Evolutionary conservation across 1,140 invertebrate species (phyloP).

Genomic region (Meteorus sp.): DNA sequence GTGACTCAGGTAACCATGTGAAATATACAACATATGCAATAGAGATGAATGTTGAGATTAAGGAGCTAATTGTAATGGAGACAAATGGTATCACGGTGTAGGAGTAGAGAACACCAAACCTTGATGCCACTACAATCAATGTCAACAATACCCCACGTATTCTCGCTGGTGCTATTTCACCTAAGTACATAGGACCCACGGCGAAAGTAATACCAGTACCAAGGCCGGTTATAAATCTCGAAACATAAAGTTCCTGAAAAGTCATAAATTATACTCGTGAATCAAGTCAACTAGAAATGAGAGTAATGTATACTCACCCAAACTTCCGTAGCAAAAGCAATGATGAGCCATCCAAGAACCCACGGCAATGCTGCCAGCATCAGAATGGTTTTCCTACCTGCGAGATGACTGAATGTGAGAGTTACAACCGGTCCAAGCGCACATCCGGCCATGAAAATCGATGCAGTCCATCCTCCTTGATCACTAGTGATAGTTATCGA

Average conservation of each 20-base stretch:
- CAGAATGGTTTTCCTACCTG: constrained; percentile 69
- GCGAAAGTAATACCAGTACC: constrained; percentile 66
- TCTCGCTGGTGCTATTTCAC: constrained; percentile 65
- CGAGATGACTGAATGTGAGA: constrained; percentile 26
- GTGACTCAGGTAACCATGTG: constrained; percentile 72
- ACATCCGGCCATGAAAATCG: constrained; percentile 18
- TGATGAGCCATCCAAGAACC: constrained; percentile 65
- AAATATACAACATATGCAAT: constrained; percentile 64
- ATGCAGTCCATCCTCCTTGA: constrained; percentile 29
- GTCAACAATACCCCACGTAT: constrained; percentile 69
- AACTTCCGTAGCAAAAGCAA: constrained; percentile 58
- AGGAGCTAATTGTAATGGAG: constrained; percentile 60
- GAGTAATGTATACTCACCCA: constrained; percentile 48
- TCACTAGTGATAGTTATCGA: constrained; percentile 21
- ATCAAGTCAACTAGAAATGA: constrained; percentile 10
- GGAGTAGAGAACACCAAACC: constrained; percentile 66
- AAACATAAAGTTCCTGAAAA: constrained; percentile 32
- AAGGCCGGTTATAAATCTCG: constrained; percentile 61
- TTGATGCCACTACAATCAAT: constrained; percentile 60
- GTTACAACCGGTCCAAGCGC: not conserved
- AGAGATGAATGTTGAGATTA: constrained; percentile 59
- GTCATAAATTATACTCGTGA: too few relatives aligned
- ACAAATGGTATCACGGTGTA: constrained; percentile 66
- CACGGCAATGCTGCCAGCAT: constrained; percentile 63
- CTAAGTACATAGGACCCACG: constrained; percentile 64